Evolutionary conservation across 2,113 vertebrate species (phyloP), one percentile per base, ranked within the genome.

Genomic region (Tyrannus savana): DNA sequence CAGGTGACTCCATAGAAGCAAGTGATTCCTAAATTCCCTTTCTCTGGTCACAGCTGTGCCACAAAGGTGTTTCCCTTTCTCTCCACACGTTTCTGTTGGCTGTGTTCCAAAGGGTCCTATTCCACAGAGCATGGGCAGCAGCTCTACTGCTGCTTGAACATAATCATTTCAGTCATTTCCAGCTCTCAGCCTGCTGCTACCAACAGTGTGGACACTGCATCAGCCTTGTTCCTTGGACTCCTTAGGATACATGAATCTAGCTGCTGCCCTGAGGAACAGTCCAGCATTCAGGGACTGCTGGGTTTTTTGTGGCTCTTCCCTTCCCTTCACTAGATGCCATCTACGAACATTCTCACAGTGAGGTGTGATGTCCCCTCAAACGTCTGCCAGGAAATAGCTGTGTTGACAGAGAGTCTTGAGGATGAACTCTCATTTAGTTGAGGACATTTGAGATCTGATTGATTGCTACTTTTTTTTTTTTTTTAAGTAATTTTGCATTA

Each of bases 151-250:
- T 66, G 19, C 46, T 63, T 66, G 41, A 76, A 30, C 5, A n/a
- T 3, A 46, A 3, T 62, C 3, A 8, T 58, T 39, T 62, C 27
- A 19, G 25, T 28, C 10, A 28, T 67, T 93, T 81, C 39, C 19
- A 67, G 67, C 68, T 73, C 67, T 55, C 79, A 88, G 50, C 17
- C 33, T 86, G 42, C 42, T 78, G 68, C 60, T 81, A 7, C 76
- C 63, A 33, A 63, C 28, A 67, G 60, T 0, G 0, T 28, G 77
- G 52, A 52, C 5, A 0, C 39, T 77, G 42, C 47, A 52, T 35
- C 31, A 35, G 23, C 30, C 39, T 12, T 74, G 63, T 56, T 89
- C 19, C 73, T 84, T 71, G n/a, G 50, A 66, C 24, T 80, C 56
- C 30, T 75, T 78, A 35, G 69, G 59, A 39, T 0, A 1, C 50